Evolutionary conservation across 2,888 invertebrate species (phyloP).

Genomic region (Hermodice carunculata): DNA sequence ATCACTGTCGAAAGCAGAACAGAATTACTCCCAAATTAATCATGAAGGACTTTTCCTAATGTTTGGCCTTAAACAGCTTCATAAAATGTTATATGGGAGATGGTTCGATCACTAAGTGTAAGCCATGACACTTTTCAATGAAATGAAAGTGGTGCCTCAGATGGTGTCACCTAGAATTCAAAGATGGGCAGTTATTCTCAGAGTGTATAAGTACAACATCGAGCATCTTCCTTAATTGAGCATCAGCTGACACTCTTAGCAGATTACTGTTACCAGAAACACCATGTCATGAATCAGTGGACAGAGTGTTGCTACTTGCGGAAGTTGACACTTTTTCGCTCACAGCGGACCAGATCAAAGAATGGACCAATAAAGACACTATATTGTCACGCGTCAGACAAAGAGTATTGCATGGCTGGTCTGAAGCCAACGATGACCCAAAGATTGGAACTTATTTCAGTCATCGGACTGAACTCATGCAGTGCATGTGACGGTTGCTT

Average conservation of each 20-base stretch:
- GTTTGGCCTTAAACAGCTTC: slow-evolving; percentile 6
- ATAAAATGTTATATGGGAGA: slow-evolving; percentile 5
- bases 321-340: background rate
- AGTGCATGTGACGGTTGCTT: too few species aligned
- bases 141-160: slow-evolving; percentile 1
- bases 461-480: too few species aligned
- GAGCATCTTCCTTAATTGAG: background rate
- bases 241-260: background rate
- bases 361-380: background rate
- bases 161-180: background rate
- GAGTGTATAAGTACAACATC: background rate
- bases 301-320: background rate
- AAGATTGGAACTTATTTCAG: background rate
- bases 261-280: background rate
- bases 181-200: background rate
- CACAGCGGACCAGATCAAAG: background rate
- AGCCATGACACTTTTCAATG: background rate
- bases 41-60: slow-evolving; percentile 6
- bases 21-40: too few species aligned
- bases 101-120: slow-evolving; percentile 5
- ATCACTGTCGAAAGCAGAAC: too few species aligned
- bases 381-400: too few species aligned
- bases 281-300: background rate
- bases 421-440: too few species aligned
- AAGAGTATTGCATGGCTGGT: background rate